A percentile compares a stretch with the other conserved stretches of the same genome.
Evolutionary conservation across 1,140 invertebrate species (phyloP).

Genomic region (Aplysia californica): DNA sequence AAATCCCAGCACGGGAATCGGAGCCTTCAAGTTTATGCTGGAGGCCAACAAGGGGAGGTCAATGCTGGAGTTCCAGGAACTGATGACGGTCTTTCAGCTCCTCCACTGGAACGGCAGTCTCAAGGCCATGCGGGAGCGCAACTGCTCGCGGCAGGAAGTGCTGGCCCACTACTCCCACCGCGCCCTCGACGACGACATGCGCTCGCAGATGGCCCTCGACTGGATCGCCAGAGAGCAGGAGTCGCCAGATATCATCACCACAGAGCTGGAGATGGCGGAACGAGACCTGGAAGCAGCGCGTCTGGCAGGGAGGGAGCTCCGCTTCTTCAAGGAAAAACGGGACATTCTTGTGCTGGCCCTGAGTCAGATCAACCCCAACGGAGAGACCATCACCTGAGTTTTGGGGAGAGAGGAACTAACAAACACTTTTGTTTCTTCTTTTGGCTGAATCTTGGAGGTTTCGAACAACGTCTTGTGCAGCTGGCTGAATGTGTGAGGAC

Average conservation of each 20-base stretch:
- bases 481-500: too few species aligned
- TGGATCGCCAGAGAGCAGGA: slow-evolving; percentile 93
- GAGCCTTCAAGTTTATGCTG: slow-evolving; percentile 94
- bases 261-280: slow-evolving; percentile 86
- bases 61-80: slow-evolving; percentile 95
- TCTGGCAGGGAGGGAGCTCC: slow-evolving; percentile 87
- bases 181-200: slow-evolving; percentile 90
- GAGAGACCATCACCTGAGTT: slow-evolving; percentile 20
- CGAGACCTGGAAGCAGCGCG: slow-evolving; percentile 90
- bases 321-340: slow-evolving; percentile 95
- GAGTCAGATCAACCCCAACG: slow-evolving; percentile 64
- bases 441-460: too few species aligned
- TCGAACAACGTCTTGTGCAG: too few species aligned
- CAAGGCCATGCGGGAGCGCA: slow-evolving; percentile 87
- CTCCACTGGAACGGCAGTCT: slow-evolving; percentile 96
- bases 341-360: slow-evolving; percentile 89
- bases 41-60: slow-evolving; percentile 92
- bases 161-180: slow-evolving; percentile 61
- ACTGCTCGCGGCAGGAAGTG: slow-evolving; percentile 89
- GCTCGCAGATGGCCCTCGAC: slow-evolving; percentile 94
- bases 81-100: slow-evolving; percentile 96
- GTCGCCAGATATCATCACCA: slow-evolving; percentile 80
- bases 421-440: too few species aligned
- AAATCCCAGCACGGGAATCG: slow-evolving; percentile 82
- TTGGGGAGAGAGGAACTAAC: too few species aligned